Evolutionary conservation across 2,797 vertebrate genomes (phyloP).

Genomic region (Pelodytes ibericus): DNA sequence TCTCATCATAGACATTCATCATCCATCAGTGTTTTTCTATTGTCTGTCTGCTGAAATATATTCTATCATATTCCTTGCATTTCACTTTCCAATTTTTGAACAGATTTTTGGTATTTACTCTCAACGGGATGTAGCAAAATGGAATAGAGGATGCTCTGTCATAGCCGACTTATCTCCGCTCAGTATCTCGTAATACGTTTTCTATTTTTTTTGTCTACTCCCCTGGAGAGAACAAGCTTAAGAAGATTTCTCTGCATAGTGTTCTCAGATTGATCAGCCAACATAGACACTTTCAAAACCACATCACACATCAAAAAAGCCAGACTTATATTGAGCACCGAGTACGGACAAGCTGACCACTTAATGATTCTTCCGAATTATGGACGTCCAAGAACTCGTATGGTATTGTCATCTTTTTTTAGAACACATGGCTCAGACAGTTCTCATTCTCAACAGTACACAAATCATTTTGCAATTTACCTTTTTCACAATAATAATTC

Average conservation of each 20-base stretch:
- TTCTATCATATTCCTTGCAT: slow-evolving; percentile 9
- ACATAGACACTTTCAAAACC: slow-evolving; percentile 21
- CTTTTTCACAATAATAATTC: too few species aligned
- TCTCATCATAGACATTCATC: too few species aligned
- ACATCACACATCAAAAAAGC: slow-evolving; percentile 33
- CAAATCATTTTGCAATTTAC: too few species aligned
- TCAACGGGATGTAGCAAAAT: slow-evolving; percentile 46
- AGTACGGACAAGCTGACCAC: slow-evolving; percentile 16
- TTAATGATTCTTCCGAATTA: background rate
- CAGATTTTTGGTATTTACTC: slow-evolving; percentile 50
- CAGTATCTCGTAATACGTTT: slow-evolving; percentile 47
- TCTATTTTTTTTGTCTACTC: slow-evolving; percentile 11
- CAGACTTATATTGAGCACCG: slow-evolving; percentile 2
- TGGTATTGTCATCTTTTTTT: too few species aligned
- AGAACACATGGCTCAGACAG: too few species aligned
- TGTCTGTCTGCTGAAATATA: background rate
- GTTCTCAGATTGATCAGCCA: slow-evolving; percentile 34
- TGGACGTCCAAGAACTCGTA: background rate
- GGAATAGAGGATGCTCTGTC: slow-evolving; percentile 40
- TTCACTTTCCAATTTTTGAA: slow-evolving; percentile 38
- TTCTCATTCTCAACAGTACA: too few species aligned
- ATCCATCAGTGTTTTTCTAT: too few species aligned
- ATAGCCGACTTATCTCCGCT: slow-evolving; percentile 46
- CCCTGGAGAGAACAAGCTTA: slow-evolving; percentile 38
- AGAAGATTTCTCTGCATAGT: slow-evolving; percentile 43